Evolutionary conservation across 2,113 vertebrate genomes (phyloP).

Genomic region (Tragelaphus imberbis): DNA sequence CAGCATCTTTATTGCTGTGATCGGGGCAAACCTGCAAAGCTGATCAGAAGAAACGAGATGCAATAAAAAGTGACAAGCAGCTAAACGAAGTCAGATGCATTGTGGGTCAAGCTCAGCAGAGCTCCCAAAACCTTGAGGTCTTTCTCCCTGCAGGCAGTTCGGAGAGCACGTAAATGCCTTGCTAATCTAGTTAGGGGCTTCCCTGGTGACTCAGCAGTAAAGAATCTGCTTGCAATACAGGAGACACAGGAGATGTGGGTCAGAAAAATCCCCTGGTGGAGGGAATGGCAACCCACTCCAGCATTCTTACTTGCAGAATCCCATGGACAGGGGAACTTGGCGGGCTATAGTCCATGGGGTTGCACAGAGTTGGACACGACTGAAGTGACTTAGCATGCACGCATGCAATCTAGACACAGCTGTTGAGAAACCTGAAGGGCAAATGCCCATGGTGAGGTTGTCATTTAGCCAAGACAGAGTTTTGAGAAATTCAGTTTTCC

Average conservation of each 20-base stretch:
- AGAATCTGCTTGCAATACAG: background rate
- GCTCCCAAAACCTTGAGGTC: background rate
- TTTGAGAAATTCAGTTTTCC: background rate
- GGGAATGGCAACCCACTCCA: background rate
- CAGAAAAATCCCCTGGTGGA: background rate
- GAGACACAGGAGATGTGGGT: background rate
- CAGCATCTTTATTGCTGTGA: background rate
- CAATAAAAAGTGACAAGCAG: background rate
- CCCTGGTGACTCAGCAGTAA: fast-evolving
- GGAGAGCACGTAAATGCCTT: background rate
- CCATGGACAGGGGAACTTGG: background rate
- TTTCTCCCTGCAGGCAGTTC: background rate
- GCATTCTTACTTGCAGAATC: background rate
- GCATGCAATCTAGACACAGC: background rate
- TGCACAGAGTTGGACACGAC: background rate
- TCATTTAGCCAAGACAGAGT: background rate
- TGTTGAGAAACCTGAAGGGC: background rate
- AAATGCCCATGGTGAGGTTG: background rate
- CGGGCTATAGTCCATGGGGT: background rate
- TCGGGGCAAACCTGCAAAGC: background rate
- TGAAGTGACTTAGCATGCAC: background rate
- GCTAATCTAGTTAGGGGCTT: background rate
- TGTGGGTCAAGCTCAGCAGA: background rate
- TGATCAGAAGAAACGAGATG: background rate
- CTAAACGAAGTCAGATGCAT: background rate